phyloP scores from a whole-genome alignment of 92 coral and sea anemone species.

The Anthopleura xanthogrammica region DNA sequence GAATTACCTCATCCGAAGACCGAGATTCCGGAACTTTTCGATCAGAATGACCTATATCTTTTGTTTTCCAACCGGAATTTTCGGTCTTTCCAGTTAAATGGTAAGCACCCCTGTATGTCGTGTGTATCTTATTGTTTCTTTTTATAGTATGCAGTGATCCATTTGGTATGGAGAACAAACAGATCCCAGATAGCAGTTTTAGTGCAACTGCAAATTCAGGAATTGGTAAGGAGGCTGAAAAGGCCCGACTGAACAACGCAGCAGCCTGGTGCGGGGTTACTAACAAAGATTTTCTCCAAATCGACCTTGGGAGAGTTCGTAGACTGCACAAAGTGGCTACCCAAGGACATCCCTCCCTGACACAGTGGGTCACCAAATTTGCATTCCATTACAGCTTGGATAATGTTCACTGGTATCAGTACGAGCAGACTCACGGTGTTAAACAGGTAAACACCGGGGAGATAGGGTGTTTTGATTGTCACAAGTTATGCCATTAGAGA shows the following conservation, averaged over 20 bases:
- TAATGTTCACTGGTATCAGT: constrained; percentile 38
- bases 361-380: constrained; percentile 37
- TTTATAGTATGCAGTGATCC: constrained; percentile 33
- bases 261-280: constrained; percentile 59
- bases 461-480: neutral
- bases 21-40: too few relatives aligned
- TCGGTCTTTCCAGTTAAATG: too few relatives aligned
- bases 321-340: constrained; percentile 43
- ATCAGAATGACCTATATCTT: too few relatives aligned
- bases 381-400: constrained; percentile 48
- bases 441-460: constrained; percentile 7
- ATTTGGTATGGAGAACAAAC: constrained; percentile 45
- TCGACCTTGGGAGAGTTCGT: constrained; percentile 46
- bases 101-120: too few relatives aligned
- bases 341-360: constrained; percentile 43
- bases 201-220: constrained; percentile 45
- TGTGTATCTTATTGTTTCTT: neutral
- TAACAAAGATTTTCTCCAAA: constrained; percentile 17
- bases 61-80: too few relatives aligned
- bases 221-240: constrained; percentile 37
- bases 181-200: constrained; percentile 30
- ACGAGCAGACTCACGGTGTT: neutral
- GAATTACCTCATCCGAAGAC: too few relatives aligned
- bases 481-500: too few relatives aligned
- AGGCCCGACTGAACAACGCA: constrained; percentile 49